Conservation (phyloP, 2,113 vertebrate genomes). For the Sorex araneus region DNA sequence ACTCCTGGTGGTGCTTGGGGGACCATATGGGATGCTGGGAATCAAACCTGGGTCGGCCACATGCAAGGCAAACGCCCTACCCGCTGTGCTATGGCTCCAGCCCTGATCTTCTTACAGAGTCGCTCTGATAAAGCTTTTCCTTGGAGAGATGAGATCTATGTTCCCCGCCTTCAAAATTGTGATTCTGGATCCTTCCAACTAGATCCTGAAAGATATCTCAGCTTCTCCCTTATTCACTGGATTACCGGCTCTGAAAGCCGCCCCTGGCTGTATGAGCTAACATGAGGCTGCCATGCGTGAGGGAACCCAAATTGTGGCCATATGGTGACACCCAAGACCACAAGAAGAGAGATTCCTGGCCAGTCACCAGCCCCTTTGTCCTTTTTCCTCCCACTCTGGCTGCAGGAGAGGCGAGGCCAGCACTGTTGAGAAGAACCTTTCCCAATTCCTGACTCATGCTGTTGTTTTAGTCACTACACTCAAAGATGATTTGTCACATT, state of each 20-base stretch:
- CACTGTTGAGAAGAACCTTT: background rate
- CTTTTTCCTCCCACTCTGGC: accelerated
- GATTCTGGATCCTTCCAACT: background rate
- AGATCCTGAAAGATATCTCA: background rate
- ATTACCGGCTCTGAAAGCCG: background rate
- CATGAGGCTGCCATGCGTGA: background rate
- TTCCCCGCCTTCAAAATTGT: background rate
- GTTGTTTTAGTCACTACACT: background rate
- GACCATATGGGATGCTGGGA: too few relatives aligned
- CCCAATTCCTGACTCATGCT: background rate
- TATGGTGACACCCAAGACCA: background rate
- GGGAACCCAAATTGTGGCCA: background rate
- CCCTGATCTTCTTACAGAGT: background rate
- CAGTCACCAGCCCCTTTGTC: background rate
- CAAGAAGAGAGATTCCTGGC: background rate
- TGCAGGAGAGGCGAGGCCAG: background rate
- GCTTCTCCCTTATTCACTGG: background rate
- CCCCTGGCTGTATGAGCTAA: background rate
- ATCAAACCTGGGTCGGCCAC: too few relatives aligned
- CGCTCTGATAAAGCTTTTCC: background rate
- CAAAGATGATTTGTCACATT: background rate
- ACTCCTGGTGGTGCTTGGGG: too few relatives aligned
- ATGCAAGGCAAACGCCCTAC: too few relatives aligned
- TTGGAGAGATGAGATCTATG: background rate
- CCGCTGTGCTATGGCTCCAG: too few relatives aligned